Conservation (phyloP, 2,888 invertebrate genomes). For the Linyphia triangularis region DNA sequence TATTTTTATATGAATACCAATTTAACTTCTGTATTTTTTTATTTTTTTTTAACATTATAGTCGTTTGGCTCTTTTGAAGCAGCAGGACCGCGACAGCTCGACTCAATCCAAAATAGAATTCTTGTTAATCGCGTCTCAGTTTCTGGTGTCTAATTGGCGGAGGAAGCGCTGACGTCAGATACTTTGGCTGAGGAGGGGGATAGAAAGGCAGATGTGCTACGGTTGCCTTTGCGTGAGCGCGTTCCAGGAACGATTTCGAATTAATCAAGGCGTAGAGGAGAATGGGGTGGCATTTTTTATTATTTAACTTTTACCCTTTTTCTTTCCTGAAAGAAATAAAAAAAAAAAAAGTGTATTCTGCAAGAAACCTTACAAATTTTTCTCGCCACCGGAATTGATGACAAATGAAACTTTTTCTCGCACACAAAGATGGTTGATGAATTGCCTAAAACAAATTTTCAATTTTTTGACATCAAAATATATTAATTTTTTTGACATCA, state of each 20-base stretch:
- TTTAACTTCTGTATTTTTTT: background rate
- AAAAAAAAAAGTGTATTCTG: no score
- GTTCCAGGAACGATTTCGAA: slow-evolving; percentile 24
- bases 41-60: background rate
- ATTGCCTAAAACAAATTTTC: no score
- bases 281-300: no score
- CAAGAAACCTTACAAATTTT: no score
- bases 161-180: slow-evolving; percentile 28
- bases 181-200: slow-evolving; percentile 1
- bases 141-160: slow-evolving; percentile 35
- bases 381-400: no score
- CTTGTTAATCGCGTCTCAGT: slow-evolving; percentile 32
- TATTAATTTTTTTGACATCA: no score
- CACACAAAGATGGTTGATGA: no score
- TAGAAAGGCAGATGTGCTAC: slow-evolving; percentile 50
- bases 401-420: no score
- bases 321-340: no score
- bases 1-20: background rate
- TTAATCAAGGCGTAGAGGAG: no score
- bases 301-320: no score
- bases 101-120: slow-evolving; percentile 50
- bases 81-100: background rate
- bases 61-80: background rate
- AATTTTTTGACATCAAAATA: no score
- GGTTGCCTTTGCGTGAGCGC: slow-evolving; percentile 17